Conservation (phyloP, 2,888 invertebrate species). For the Pegoplata infirma region DNA sequence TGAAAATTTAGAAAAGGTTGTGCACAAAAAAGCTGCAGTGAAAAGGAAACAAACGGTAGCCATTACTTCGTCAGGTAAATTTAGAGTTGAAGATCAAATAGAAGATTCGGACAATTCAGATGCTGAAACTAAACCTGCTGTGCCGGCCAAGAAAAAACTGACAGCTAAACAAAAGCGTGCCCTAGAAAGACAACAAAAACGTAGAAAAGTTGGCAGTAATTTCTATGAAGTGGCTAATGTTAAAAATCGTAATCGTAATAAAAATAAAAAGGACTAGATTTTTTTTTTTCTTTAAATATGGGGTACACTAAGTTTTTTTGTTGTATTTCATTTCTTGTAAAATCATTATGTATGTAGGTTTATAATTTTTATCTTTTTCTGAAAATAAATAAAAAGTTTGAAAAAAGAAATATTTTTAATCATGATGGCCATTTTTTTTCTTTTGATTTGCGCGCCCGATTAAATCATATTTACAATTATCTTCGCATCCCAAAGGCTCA, state of each 20-base stretch:
- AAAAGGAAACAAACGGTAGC: constrained; percentile 77
- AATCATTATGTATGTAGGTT: constrained; percentile 8
- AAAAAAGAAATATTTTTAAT: constrained; percentile 13
- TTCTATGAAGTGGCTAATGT: constrained; percentile 94
- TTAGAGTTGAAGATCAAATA: constrained; percentile 79
- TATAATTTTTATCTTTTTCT: constrained; percentile 5
- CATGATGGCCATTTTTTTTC: constrained; percentile 63
- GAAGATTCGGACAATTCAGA: constrained; percentile 63
- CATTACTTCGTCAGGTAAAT: constrained; percentile 80
- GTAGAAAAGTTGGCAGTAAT: constrained; percentile 91
- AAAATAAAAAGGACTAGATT: constrained; percentile 78
- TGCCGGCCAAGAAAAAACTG: constrained; percentile 79
- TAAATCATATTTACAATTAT: constrained; percentile 69
- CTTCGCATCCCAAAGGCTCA: constrained; percentile 67
- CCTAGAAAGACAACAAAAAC: constrained; percentile 85
- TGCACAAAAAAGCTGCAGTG: constrained; percentile 75
- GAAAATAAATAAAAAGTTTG: neutral
- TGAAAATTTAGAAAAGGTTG: constrained; percentile 77
- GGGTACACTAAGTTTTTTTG: constrained; percentile 28
- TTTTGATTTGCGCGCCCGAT: constrained; percentile 72
- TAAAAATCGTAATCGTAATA: constrained; percentile 89
- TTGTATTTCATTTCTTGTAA: no score
- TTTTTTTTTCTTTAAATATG: neutral
- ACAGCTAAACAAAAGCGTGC: constrained; percentile 89
- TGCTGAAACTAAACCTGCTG: constrained; percentile 63